These are phyloP conservation scores for Elysia chlorotica DNA, from an alignment of 1,140 invertebrate genomes.

Conservation along the genomic window DNA sequence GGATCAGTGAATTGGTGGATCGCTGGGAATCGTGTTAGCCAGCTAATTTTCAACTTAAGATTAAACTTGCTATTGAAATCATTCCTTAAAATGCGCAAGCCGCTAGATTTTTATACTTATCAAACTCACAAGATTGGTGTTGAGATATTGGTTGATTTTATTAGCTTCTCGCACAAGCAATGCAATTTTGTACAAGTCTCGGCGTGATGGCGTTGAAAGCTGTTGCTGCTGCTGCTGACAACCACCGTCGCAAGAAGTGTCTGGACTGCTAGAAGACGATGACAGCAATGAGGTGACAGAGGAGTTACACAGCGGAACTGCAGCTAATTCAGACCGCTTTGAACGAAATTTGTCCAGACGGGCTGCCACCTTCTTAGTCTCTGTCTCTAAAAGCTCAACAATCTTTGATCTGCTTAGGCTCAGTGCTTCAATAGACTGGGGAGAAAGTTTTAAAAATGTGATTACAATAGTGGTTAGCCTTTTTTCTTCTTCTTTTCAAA, in stretches of 20 bases:
- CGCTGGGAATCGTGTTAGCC: not conserved
- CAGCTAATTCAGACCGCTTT: slow-evolving; percentile 34
- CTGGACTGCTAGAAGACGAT: too few species aligned
- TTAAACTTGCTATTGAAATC: too few species aligned
- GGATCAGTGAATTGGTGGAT: not conserved
- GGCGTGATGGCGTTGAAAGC: slow-evolving; percentile 27
- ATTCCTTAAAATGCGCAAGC: too few species aligned
- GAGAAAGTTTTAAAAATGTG: too few species aligned
- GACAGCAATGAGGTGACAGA: too few species aligned
- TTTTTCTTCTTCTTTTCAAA: too few species aligned
- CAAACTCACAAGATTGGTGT: slow-evolving; percentile 53
- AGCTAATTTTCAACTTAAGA: too few species aligned
- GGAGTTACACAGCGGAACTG: too few species aligned
- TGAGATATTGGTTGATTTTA: slow-evolving; percentile 56
- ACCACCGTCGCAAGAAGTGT: too few species aligned
- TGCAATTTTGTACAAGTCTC: slow-evolving; percentile 50
- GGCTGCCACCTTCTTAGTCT: slow-evolving; percentile 32
- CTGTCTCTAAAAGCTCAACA: slow-evolving; percentile 37
- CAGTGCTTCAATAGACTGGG: too few species aligned
- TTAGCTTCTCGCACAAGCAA: slow-evolving; percentile 57
- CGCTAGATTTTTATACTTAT: too few species aligned
- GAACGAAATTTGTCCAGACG: slow-evolving; percentile 41
- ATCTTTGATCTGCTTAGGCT: slow-evolving; percentile 29
- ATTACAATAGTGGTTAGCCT: too few species aligned
- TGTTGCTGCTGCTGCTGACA: not conserved